Evolutionary conservation across 2,797 vertebrate genomes (phyloP).

Genomic region (Danio choprae): DNA sequence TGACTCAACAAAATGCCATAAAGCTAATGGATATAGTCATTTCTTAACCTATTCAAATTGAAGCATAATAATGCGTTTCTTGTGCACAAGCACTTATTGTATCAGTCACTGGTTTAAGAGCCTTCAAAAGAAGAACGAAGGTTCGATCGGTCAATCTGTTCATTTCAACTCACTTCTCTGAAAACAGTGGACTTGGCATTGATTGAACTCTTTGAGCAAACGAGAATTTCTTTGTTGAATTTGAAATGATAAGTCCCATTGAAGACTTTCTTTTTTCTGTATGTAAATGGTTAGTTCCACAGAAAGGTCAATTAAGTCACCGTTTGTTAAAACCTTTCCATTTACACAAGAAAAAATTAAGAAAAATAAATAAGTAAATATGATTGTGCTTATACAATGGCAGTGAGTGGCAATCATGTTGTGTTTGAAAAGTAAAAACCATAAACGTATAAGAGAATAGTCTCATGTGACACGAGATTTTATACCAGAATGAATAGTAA

Average conservation of each 20-base stretch:
- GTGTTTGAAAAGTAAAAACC: too few species aligned
- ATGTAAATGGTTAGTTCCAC: not conserved
- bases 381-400: too few species aligned
- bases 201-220: slow-evolving; percentile 2
- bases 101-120: too few species aligned
- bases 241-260: not conserved
- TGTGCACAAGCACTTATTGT: not conserved
- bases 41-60: not conserved
- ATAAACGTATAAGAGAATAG: too few species aligned
- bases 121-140: too few species aligned
- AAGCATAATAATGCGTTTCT: not conserved
- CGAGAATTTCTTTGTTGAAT: not conserved
- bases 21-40: not conserved
- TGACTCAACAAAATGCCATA: not conserved
- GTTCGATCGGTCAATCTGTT: not conserved
- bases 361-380: too few species aligned
- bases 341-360: too few species aligned
- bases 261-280: not conserved
- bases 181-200: not conserved
- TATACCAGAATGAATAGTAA: too few species aligned
- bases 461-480: too few species aligned
- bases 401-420: too few species aligned
- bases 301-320: too few species aligned
- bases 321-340: too few species aligned
- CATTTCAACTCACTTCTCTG: not conserved